Evolutionary conservation across 1,140 invertebrate genomes (phyloP).

Genomic region (Alviniconcha marisindica): DNA sequence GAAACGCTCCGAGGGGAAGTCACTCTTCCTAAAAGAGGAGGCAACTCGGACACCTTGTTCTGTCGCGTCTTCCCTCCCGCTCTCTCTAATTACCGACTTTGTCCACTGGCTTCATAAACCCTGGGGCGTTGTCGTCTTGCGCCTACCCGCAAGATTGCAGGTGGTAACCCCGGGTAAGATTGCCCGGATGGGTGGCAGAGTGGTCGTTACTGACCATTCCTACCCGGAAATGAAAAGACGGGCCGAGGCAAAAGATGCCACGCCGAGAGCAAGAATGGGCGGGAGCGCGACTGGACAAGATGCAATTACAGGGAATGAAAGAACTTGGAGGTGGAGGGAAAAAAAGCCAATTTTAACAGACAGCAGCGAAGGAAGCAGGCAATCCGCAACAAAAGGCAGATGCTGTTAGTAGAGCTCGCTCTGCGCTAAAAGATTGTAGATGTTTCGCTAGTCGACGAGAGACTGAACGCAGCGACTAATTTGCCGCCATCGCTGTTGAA

Average conservation of each 20-base stretch:
- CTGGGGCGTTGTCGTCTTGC: neutral
- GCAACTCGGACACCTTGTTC: neutral
- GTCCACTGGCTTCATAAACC: neutral
- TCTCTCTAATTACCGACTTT: neutral
- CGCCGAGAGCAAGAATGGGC: too few species aligned
- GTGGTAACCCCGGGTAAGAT: neutral
- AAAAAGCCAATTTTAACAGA: too few species aligned
- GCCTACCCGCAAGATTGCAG: neutral
- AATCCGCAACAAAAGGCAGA: too few species aligned
- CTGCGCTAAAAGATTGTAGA: too few species aligned
- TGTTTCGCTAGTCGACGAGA: too few species aligned
- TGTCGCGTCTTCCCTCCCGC: neutral
- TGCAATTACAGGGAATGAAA: too few species aligned
- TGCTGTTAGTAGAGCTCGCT: too few species aligned
- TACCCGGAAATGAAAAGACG: slow-evolving; percentile 13
- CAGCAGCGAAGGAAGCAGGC: too few species aligned
- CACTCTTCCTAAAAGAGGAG: neutral
- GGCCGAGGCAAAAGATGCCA: neutral
- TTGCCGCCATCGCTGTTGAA: too few species aligned
- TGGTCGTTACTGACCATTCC: slow-evolving; percentile 9
- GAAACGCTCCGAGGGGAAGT: neutral
- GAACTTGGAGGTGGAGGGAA: too few species aligned
- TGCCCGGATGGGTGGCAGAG: neutral
- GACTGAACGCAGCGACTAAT: too few species aligned
- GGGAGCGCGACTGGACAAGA: too few species aligned